phyloP scores from a whole-genome alignment of 2,888 invertebrate species.

The Cerceris ruficornis region DNA sequence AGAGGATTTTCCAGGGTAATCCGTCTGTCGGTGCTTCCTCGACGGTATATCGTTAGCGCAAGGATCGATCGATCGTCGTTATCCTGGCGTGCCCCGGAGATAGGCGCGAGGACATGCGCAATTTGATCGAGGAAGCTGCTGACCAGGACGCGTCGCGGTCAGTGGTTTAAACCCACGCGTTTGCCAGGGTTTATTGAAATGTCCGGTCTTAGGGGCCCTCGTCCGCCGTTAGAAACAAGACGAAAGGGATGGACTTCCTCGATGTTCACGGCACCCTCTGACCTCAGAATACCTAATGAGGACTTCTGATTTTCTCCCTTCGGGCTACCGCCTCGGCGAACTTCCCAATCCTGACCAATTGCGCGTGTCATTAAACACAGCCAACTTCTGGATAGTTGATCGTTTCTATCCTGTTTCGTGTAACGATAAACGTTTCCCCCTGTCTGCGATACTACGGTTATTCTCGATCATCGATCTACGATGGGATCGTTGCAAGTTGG shows the following conservation, averaged over 20 bases:
- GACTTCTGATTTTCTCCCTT: slow-evolving; percentile 72
- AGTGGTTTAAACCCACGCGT: slow-evolving; percentile 71
- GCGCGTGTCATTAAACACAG: slow-evolving; percentile 39
- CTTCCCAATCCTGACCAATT: slow-evolving; percentile 46
- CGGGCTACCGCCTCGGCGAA: slow-evolving; percentile 31
- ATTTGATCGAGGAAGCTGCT: slow-evolving; percentile 71
- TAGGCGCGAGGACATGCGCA: slow-evolving; percentile 71
- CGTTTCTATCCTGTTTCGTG: background rate
- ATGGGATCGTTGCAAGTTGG: too few relatives aligned
- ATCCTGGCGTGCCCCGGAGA: slow-evolving; percentile 46
- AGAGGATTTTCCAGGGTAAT: too few relatives aligned
- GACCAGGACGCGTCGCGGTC: slow-evolving; percentile 71
- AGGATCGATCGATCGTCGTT: slow-evolving; percentile 70
- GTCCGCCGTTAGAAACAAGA: slow-evolving; percentile 47
- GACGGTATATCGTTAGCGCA: background rate
- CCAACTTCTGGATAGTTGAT: slow-evolving; percentile 3
- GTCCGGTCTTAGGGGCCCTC: slow-evolving; percentile 76
- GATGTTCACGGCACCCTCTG: slow-evolving; percentile 60
- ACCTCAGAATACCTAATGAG: slow-evolving; percentile 78
- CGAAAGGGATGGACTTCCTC: slow-evolving; percentile 50
- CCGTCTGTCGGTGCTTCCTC: too few relatives aligned
- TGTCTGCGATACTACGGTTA: too few relatives aligned
- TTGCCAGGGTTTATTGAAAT: slow-evolving; percentile 80
- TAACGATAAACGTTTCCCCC: too few relatives aligned
- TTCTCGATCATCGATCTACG: too few relatives aligned